phyloP scores from a whole-genome alignment of 2,113 vertebrate genomes.

The Rhinolophus ferrumequinum region DNA sequence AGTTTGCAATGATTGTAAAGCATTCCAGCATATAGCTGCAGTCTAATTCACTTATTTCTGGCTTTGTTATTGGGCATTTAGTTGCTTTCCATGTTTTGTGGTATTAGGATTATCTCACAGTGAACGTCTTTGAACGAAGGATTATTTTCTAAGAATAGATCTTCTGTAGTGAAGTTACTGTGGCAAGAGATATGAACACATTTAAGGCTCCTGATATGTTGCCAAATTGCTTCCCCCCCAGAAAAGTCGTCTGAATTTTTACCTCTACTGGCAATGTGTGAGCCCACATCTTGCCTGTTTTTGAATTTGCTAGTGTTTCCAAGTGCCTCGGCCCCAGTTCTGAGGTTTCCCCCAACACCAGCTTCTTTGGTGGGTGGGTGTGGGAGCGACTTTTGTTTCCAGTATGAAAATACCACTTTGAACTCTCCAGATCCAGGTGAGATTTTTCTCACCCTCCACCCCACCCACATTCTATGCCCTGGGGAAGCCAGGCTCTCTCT shows the following conservation, averaged over 20 bases:
- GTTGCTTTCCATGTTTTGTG: background rate
- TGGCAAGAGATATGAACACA: background rate
- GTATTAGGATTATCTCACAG: background rate
- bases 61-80: accelerated
- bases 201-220: background rate
- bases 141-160: background rate
- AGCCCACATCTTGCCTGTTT: background rate
- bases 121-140: background rate
- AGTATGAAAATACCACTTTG: too few species aligned
- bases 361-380: background rate
- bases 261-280: accelerated
- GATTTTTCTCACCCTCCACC: background rate
- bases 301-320: background rate
- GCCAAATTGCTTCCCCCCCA: background rate
- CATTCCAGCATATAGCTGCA: accelerated
- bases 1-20: background rate
- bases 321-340: accelerated
- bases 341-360: accelerated
- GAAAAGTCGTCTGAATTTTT: background rate
- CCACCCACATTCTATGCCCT: accelerated
- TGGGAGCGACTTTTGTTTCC: too few species aligned
- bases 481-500: background rate
- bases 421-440: background rate
- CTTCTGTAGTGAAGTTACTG: background rate
- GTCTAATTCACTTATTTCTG: background rate